Conservation (phyloP, 2,797 vertebrate species). For the Ctenopoma kingsleyae region DNA sequence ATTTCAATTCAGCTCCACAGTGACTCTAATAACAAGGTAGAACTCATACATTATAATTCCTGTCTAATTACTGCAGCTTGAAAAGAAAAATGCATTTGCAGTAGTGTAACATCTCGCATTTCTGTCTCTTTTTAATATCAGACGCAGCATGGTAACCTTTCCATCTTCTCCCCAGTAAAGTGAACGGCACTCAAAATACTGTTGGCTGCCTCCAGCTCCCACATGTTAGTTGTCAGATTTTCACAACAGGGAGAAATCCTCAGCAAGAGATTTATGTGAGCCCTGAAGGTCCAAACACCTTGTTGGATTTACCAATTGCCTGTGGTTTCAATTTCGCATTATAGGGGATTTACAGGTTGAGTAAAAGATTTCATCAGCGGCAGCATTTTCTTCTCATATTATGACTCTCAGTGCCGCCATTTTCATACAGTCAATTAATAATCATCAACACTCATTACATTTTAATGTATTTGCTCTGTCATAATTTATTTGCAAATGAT, state of each 20-base stretch:
- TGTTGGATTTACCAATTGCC: conserved; percentile 54
- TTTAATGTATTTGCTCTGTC: conserved; percentile 26
- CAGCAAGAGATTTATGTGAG: conserved; percentile 39
- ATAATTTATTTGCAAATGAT: conserved; percentile 12
- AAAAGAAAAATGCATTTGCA: conserved; percentile 9
- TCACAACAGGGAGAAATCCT: conserved; percentile 30
- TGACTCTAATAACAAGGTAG: conserved; percentile 7
- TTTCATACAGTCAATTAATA: conserved; percentile 32
- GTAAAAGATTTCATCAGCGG: conserved; percentile 40
- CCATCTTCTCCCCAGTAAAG: conserved; percentile 21
- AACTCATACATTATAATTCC: conserved; percentile 18
- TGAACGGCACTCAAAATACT: conserved; percentile 22
- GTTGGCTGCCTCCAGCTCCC: conserved; percentile 24
- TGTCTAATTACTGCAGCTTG: conserved; percentile 29
- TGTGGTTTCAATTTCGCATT: conserved; percentile 47
- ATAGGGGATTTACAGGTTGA: conserved; percentile 40
- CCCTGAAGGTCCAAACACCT: conserved; percentile 46
- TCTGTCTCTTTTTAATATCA: conserved; percentile 20
- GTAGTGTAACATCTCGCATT: conserved; percentile 9
- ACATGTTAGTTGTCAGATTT: conserved; percentile 22
- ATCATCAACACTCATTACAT: conserved; percentile 5
- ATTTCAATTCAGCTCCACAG: conserved; percentile 10
- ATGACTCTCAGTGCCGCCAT: conserved; percentile 10
- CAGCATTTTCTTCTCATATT: conserved; percentile 31
- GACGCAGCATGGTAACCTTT: conserved; percentile 19